phyloP scores from a whole-genome alignment of 2,797 vertebrate species.

The Myotis vivesi region DNA sequence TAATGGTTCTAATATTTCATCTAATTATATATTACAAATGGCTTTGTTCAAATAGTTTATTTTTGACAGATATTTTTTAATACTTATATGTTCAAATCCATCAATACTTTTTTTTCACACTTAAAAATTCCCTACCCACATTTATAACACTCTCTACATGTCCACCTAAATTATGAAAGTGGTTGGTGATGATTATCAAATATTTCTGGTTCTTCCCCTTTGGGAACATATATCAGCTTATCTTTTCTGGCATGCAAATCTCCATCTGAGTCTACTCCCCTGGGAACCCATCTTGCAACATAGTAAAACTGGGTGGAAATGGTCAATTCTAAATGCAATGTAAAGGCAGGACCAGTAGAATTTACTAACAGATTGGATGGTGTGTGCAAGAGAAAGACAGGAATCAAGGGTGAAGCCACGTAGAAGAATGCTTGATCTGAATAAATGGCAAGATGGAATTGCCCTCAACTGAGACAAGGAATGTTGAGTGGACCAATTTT shows the following conservation, averaged over 20 bases:
- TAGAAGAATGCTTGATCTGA: not conserved
- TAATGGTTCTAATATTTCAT: not conserved
- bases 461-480: not conserved
- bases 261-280: not conserved
- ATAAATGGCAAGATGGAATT: not conserved
- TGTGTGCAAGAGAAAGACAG: not conserved
- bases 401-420: not conserved
- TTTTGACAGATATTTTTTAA: constrained; percentile 6
- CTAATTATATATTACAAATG: not conserved
- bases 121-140: not conserved
- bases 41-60: not conserved
- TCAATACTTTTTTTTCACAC: not conserved
- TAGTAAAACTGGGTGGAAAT: not conserved
- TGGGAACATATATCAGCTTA: not conserved
- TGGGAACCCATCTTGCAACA: not conserved
- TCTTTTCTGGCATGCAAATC: not conserved
- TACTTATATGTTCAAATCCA: not conserved
- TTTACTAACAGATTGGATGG: not conserved
- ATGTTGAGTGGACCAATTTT: not conserved
- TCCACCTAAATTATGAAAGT: not conserved
- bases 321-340: not conserved
- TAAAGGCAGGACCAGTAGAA: not conserved
- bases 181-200: not conserved
- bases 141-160: not conserved
- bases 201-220: not conserved